A percentile compares a stretch with the other conserved stretches of the same genome.
Conservation (phyloP, 2,888 invertebrate genomes). For the Drosophila peninsularis region DNA sequence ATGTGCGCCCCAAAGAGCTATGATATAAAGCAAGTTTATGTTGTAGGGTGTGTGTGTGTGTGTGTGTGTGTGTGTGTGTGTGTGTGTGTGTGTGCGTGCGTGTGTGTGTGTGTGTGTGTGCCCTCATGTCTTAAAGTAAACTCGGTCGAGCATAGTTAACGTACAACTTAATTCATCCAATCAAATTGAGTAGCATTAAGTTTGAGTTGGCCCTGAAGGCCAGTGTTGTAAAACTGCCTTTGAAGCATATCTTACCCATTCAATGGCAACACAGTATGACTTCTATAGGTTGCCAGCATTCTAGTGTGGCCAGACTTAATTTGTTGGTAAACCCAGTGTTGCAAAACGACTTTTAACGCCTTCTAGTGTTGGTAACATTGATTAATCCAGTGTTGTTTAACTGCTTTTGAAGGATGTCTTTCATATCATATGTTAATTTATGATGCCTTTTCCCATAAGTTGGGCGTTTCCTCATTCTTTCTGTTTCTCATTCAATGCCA, state of each 20-base stretch:
- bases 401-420: too few species aligned
- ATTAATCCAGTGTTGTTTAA: too few species aligned
- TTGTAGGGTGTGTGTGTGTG: constrained; percentile 1
- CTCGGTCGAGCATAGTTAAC: not conserved
- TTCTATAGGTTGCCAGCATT: too few species aligned
- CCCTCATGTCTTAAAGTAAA: not conserved
- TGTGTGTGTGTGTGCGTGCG: not conserved
- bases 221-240: not conserved
- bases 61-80: not conserved
- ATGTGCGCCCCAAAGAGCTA: constrained; percentile 9
- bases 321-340: too few species aligned
- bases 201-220: too few species aligned
- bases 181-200: not conserved
- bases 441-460: too few species aligned
- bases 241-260: not conserved
- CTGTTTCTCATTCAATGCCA: not conserved
- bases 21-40: constrained; percentile 7
- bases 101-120: not conserved
- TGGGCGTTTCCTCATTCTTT: too few species aligned
- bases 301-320: too few species aligned
- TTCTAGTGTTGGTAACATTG: too few species aligned
- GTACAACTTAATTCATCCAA: not conserved
- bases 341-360: too few species aligned
- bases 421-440: too few species aligned
- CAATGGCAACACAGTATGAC: not conserved